Evolutionary conservation across 2,888 invertebrate species (phyloP), one percentile per base, ranked within the genome.

Genomic region (Harpalus rufipes): DNA sequence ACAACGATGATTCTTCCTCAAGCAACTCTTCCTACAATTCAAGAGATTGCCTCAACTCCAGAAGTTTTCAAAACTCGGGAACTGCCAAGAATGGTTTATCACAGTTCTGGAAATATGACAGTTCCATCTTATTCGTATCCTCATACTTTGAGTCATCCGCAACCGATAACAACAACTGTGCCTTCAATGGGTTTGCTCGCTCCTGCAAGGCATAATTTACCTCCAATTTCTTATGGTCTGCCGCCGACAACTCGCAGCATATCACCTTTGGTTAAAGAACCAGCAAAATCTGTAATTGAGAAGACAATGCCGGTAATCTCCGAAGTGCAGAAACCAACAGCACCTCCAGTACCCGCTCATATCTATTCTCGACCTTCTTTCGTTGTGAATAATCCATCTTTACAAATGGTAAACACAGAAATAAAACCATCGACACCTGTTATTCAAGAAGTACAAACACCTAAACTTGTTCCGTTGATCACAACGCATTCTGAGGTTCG

Each of bases 1-100:
- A 92, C 91, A 83, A 93, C 92, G 85, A 89, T 91, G 44, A 87
- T 90, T 82, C 87, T 91, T 58, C 91, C 91, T 78, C 91, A 91
- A 86, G 88, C 91, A 1, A 90, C 90, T 5, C 80, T 85, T 68
- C 80, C 85, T 7, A 80, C 85, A 41, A 85, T 79, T 58, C 89
- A 7, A 90, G 89, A 90, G 86, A 86, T 89, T 82, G 89, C 89
- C 12, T 87, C 89, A 12, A 86, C 89, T n/a, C 86, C 88, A n/a
- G 89, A 90, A 80, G 80, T 80, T 72, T 85, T 87, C 5, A 87
- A 88, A 86, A 81, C 87, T 39, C 87, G 87, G 82, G 88, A 88
- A 61, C 91, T 91, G 86, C 91, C 92, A 74, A 92, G 93, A 88
- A 89, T 91, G 85, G 88, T 92, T 65, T 88, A 89, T 84, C 89